These are phyloP conservation scores for Ostrea denselamellosa DNA, from an alignment of 1,140 invertebrate genomes.

Conservation along the genomic window DNA sequence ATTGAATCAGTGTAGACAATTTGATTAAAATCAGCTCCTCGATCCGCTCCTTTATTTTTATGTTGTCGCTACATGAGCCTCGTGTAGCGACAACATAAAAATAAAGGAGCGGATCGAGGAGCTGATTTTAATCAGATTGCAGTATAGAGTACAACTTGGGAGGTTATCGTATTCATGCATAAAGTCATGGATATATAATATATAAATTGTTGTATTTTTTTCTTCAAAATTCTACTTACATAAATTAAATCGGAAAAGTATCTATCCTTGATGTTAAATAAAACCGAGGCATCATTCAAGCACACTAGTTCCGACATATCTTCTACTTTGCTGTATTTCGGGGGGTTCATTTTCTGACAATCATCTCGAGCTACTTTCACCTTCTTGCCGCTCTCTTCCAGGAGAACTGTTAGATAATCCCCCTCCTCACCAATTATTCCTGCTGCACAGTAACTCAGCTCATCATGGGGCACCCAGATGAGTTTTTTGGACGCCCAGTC, in stretches of 20 bases:
- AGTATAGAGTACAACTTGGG: no score
- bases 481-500: conserved; percentile 99
- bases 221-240: conserved; percentile 87
- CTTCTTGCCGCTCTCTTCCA: conserved; percentile 95
- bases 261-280: conserved; percentile 99
- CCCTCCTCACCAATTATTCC: conserved; percentile 95
- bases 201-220: no score
- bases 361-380: conserved; percentile 92
- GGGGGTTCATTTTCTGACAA: conserved; percentile 99
- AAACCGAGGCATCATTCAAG: conserved; percentile 98
- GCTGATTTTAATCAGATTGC: no score
- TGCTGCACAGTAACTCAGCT: conserved; percentile 96
- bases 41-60: no score
- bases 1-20: no score
- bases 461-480: conserved; percentile 98
- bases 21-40: no score
- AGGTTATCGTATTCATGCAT: no score
- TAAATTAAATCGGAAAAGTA: conserved; percentile 99
- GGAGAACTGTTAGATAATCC: conserved; percentile 97
- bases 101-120: no score
- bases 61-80: no score
- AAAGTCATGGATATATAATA: no score
- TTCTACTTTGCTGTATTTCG: conserved; percentile 99
- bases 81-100: no score
- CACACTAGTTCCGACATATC: conserved; percentile 99